Conservation (phyloP, 2,113 vertebrate genomes). For the Indri indri region DNA sequence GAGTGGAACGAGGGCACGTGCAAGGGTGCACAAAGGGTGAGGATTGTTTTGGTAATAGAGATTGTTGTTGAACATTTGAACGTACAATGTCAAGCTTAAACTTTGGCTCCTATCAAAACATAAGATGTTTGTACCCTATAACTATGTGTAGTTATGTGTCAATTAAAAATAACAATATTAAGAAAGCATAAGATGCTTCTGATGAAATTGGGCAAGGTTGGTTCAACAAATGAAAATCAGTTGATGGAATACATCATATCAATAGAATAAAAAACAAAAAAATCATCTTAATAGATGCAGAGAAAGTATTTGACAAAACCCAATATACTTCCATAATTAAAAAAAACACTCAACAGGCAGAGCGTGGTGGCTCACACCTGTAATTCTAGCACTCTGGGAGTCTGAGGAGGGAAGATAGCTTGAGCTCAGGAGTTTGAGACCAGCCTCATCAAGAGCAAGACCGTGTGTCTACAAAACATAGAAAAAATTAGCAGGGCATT, state of each 20-base stretch:
- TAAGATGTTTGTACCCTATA: neutral
- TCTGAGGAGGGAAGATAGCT: too few relatives aligned
- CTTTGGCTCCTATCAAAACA: neutral
- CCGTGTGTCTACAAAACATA: too few relatives aligned
- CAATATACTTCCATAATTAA: neutral
- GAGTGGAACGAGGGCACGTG: neutral
- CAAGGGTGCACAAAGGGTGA: neutral
- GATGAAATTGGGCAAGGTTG: neutral
- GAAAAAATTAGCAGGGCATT: too few relatives aligned
- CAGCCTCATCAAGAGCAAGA: too few relatives aligned
- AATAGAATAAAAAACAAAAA: neutral
- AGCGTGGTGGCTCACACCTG: rapidly evolving
- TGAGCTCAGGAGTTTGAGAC: too few relatives aligned
- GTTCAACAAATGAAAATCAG: neutral
- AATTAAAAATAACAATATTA: neutral
- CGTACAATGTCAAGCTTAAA: neutral
- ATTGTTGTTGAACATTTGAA: neutral
- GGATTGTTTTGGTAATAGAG: neutral
- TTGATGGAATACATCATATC: neutral
- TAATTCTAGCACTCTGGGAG: too few relatives aligned
- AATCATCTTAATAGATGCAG: neutral
- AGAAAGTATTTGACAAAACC: neutral
- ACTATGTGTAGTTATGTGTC: neutral
- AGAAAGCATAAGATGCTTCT: neutral
- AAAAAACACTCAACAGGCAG: neutral